Conservation (phyloP, 2,888 invertebrate genomes). For the Prosopocoilus inquinatus region DNA sequence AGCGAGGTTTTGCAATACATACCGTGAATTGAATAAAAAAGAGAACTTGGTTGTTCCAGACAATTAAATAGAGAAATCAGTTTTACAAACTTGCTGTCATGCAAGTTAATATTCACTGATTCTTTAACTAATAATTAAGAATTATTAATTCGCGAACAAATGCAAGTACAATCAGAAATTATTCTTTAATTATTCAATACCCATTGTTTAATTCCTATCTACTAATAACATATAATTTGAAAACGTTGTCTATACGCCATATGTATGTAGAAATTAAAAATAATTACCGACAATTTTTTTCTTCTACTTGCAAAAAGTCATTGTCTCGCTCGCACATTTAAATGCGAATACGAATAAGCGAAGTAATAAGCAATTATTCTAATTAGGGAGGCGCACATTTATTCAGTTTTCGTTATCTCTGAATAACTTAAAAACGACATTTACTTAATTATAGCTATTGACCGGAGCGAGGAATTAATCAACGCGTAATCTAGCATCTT, state of each 20-base stretch:
- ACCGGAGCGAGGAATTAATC: slow-evolving; percentile 21
- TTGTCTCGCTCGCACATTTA: slow-evolving; percentile 16
- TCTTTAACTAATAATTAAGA: too few species aligned
- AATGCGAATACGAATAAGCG: slow-evolving; percentile 22
- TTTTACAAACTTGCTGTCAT: too few species aligned
- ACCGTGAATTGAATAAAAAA: too few species aligned
- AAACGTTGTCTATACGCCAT: neutral
- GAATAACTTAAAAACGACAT: slow-evolving; percentile 23
- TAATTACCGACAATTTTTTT: slow-evolving; percentile 14
- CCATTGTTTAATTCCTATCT: too few species aligned
- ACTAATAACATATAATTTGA: neutral
- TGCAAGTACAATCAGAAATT: too few species aligned
- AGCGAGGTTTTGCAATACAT: too few species aligned
- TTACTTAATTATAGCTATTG: slow-evolving; percentile 22
- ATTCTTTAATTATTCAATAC: too few species aligned
- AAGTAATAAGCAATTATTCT: slow-evolving; percentile 28
- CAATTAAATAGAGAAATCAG: too few species aligned
- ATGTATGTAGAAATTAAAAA: slow-evolving; percentile 12
- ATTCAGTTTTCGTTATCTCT: slow-evolving; percentile 19
- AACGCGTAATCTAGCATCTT: slow-evolving; percentile 24
- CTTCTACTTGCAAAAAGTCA: slow-evolving; percentile 7
- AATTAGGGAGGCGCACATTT: slow-evolving; percentile 23
- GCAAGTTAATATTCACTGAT: too few species aligned
- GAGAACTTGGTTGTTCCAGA: too few species aligned
- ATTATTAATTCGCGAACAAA: too few species aligned